Percentiles rank a stretch among this genome's conserved stretches.
Evolutionary conservation across 2,888 invertebrate species (phyloP).

Genomic region (Aporophyla nigra): DNA sequence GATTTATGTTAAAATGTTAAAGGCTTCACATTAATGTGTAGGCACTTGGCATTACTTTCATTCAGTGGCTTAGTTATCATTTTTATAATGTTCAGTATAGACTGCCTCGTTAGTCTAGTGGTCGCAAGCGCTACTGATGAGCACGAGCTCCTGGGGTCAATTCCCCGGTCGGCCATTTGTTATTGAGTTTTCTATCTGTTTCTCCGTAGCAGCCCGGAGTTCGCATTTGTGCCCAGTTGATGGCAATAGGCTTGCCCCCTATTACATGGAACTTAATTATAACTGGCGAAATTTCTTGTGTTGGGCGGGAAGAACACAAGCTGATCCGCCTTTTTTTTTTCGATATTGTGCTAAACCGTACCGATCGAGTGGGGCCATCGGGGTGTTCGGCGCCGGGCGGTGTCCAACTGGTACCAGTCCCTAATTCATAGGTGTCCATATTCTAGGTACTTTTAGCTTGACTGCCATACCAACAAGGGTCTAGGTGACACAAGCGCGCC

Average conservation of each 20-base stretch:
- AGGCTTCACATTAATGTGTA: conserved; percentile 34
- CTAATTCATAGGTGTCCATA: not conserved
- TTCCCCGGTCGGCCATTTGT: no score
- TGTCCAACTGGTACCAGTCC: not conserved
- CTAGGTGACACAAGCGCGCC: not conserved
- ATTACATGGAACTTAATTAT: no score
- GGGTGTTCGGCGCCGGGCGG: not conserved
- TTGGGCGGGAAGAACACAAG: not conserved
- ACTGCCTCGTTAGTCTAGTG: no score
- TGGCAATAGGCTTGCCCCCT: no score
- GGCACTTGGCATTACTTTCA: conserved; percentile 25
- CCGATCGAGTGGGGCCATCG: not conserved
- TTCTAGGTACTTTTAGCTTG: not conserved
- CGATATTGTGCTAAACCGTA: not conserved
- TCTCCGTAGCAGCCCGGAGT: no score
- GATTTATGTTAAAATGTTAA: conserved; percentile 39
- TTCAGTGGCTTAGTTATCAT: conserved; percentile 2
- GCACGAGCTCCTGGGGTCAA: no score
- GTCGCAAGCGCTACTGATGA: no score
- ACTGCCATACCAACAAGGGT: not conserved
- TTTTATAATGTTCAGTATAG: not conserved
- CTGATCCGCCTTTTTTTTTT: not conserved
- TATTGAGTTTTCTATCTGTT: no score
- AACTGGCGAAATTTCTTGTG: no score
- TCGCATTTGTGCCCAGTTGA: no score